Conservation (phyloP, 2,888 invertebrate species). For the Epinotia brunnichana region DNA sequence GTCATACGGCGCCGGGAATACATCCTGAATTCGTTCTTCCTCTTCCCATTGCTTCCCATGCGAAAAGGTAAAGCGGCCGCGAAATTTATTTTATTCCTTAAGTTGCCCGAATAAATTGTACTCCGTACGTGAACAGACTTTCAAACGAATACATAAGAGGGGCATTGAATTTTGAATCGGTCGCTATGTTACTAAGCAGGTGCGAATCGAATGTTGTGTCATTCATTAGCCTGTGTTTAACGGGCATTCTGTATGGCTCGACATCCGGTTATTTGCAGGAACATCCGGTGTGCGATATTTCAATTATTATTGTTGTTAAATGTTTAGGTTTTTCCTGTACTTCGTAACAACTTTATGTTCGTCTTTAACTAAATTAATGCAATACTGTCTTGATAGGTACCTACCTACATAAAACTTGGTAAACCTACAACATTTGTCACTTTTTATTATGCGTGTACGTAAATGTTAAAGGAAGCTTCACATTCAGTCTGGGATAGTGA, state of each 20-base stretch:
- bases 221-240: conserved; percentile 37
- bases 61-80: conserved; percentile 71
- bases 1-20: conserved; percentile 68
- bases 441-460: background rate
- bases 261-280: conserved; percentile 34
- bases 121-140: conserved; percentile 70
- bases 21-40: conserved; percentile 66
- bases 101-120: conserved; percentile 75
- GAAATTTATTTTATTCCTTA: conserved; percentile 71
- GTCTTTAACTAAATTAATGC: background rate
- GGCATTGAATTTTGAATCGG: conserved; percentile 46
- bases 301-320: conserved; percentile 15
- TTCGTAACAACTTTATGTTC: background rate
- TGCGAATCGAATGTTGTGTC: conserved; percentile 42
- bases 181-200: conserved; percentile 39
- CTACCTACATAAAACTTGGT: background rate
- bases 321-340: background rate
- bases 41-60: conserved; percentile 67
- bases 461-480: background rate
- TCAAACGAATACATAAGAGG: conserved; percentile 59
- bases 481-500: background rate
- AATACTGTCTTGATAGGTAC: no score
- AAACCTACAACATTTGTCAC: background rate
- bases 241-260: conserved; percentile 25
- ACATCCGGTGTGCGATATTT: conserved; percentile 30